A percentile compares a stretch with the other conserved stretches of the same genome.
phyloP scores from a whole-genome alignment of 1,140 invertebrate species.

The Sycobia sp. region DNA sequence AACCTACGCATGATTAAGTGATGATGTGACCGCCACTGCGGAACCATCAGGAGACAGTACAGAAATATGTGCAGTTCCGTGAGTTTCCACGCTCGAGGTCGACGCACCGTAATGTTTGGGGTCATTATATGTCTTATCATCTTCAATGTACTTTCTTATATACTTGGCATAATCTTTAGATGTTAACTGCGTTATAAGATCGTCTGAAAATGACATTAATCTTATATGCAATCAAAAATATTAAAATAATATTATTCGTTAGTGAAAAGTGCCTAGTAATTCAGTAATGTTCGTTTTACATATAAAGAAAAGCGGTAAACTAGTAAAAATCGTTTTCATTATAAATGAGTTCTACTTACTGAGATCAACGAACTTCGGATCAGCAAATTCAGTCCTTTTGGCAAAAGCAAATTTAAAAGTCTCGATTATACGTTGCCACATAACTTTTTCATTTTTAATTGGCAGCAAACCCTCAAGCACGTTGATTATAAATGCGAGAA shows the following conservation, averaged over 20 bases:
- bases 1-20: constrained; percentile 83
- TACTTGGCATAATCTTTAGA: constrained; percentile 29
- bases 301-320: not conserved
- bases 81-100: constrained; percentile 62
- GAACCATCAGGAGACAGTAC: constrained; percentile 81
- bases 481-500: constrained; percentile 81
- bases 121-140: constrained; percentile 71
- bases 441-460: constrained; percentile 46
- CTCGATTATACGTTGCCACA: constrained; percentile 82
- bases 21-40: constrained; percentile 85
- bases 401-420: constrained; percentile 93
- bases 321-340: too few species aligned
- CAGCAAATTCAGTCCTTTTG: constrained; percentile 80
- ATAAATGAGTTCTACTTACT: too few species aligned
- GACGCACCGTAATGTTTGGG: constrained; percentile 72
- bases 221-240: too few species aligned
- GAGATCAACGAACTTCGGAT: constrained; percentile 66
- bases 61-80: constrained; percentile 84
- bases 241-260: too few species aligned
- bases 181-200: not conserved
- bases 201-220: not conserved
- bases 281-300: too few species aligned
- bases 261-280: too few species aligned
- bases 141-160: constrained; percentile 61
- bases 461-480: constrained; percentile 70